Base-by-base conservation (phyloP, 2,797 vertebrate genomes). In the Argentina silus region DNA sequence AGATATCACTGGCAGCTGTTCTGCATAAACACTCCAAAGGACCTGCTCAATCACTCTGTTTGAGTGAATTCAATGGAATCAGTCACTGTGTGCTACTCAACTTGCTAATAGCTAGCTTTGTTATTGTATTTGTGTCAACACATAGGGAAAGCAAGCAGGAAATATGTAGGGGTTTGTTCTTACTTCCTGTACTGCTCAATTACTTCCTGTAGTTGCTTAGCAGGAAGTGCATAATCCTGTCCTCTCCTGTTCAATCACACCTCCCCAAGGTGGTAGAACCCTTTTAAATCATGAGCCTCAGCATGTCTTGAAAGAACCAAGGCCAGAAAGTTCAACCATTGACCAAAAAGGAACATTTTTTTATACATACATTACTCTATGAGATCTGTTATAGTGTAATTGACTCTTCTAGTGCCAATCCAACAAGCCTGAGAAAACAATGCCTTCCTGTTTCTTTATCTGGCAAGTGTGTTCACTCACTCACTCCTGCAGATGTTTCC, bases 401-500 rank as follows among this genome's bases (percentile, higher is more conserved):
- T 65, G 70, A 79, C 21, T 77, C 1, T 64, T 83, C 27, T 70
- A 73, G 55, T 74, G 66, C 43, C 17, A 21, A 67, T 74, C 70
- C 66, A 67, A 77, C 81, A 78, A n/a, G 51, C 17, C 42, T 27
- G 51, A 53, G 78, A 85, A 86, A 70, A 77, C 72, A 63, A 71
- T 78, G 79, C 70, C 71, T 23, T 48, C 15, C 61, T 44, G 42
- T 36, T 59, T 10, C 62, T 59, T 15, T 75, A 84, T 85, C 81
- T 78, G 72, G 50, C 60, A 64, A 84, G 61, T 19, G 61, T 19
- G 55, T 84, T 67, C 60, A 75, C 81, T 79, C 80, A 83, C 77
- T 76, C 78, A 77, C 72, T 67, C 15, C 73, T 78, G 45, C 89
- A 92, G 91, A 91, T 89, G 92, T 89, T 92, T 90, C 75, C 27